Percentiles rank a stretch among this genome's conserved stretches.
Conservation (phyloP, 1,140 invertebrate species). For the Atta texana region DNA sequence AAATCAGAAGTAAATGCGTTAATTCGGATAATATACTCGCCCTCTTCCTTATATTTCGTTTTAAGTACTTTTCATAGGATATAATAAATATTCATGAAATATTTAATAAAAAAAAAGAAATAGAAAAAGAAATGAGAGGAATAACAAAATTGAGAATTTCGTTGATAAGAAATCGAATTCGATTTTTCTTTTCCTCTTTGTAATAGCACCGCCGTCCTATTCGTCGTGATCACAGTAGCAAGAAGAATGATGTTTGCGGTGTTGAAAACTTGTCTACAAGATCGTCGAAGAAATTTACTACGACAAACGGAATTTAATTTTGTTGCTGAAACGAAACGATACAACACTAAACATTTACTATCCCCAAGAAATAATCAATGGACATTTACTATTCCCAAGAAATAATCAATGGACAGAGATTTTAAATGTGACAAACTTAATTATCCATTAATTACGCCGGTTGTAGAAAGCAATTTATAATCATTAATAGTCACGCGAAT, state of each 20-base stretch:
- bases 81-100: slow-evolving; percentile 82
- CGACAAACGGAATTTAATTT: neutral
- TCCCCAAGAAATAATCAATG: neutral
- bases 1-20: too few relatives aligned
- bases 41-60: neutral
- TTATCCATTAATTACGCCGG: neutral
- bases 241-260: slow-evolving; percentile 10
- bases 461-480: neutral
- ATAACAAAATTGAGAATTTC: slow-evolving; percentile 65
- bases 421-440: slow-evolving; percentile 1
- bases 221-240: slow-evolving; percentile 33
- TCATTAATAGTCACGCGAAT: neutral
- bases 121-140: slow-evolving; percentile 11
- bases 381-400: neutral
- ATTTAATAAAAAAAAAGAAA: slow-evolving; percentile 45
- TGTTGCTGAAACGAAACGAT: neutral
- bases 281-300: slow-evolving; percentile 16
- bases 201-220: slow-evolving; percentile 39
- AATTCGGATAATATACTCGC: too few relatives aligned
- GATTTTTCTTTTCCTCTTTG: slow-evolving; percentile 72
- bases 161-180: slow-evolving; percentile 77
- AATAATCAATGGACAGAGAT: neutral
- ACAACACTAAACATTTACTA: neutral
- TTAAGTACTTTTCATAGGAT: slow-evolving; percentile 75
- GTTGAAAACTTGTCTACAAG: slow-evolving; percentile 18